Percentiles rank a stretch among this genome's conserved stretches.
These are phyloP conservation scores for Venustaconcha ellipsiformis DNA, from an alignment of 1,140 invertebrate genomes.

Conservation along the genomic window DNA sequence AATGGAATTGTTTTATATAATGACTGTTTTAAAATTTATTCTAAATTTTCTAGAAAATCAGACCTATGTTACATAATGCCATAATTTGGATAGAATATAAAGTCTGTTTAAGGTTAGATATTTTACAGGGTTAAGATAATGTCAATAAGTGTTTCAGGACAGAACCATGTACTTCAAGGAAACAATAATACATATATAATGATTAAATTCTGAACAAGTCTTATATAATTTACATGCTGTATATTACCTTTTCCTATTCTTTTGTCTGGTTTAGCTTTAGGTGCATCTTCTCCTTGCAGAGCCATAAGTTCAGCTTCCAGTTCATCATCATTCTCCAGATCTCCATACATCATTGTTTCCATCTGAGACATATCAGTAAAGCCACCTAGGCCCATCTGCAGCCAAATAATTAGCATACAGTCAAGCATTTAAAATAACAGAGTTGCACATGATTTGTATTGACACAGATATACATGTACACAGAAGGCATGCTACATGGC, in stretches of 20 bases:
- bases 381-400: slow-evolving; percentile 48
- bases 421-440: too few species aligned
- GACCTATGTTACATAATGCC: too few species aligned
- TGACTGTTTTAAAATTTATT: too few species aligned
- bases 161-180: not conserved
- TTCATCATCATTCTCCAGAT: slow-evolving; percentile 73
- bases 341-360: slow-evolving; percentile 51
- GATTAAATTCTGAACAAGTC: not conserved
- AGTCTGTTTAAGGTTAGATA: too few species aligned
- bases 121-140: not conserved
- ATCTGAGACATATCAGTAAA: slow-evolving; percentile 40
- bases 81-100: too few species aligned
- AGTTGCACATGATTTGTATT: too few species aligned
- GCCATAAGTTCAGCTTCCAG: slow-evolving; percentile 88
- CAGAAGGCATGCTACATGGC: too few species aligned
- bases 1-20: too few species aligned
- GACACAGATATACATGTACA: too few species aligned
- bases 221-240: not conserved
- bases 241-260: slow-evolving; percentile 48
- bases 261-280: slow-evolving; percentile 41
- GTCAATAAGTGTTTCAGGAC: not conserved
- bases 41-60: too few species aligned
- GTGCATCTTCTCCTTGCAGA: slow-evolving; percentile 73
- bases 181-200: not conserved
- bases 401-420: too few species aligned